Evolutionary conservation across 1,140 invertebrate genomes (phyloP), one percentile per base, ranked within the genome.

Genomic region (Bombus superbus): DNA sequence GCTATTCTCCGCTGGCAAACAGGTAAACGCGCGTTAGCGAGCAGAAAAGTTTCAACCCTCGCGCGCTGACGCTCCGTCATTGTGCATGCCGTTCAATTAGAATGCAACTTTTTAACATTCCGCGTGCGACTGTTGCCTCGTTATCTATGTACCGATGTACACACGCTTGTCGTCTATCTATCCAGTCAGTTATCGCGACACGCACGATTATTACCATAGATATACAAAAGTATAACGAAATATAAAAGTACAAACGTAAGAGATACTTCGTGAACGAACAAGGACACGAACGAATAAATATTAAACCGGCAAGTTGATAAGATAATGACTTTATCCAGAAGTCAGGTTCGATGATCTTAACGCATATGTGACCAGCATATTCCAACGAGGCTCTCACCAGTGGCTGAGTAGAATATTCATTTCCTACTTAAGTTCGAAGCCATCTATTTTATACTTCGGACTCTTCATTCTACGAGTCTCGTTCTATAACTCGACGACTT

Each of bases 61-160:
- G 15, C n/a, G 11, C 9, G 11, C 9, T 3, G 42, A 64, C 25
- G 28, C 13, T 47, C 38, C 9, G 69, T 64, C 57, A 28, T 35
- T 35, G 32, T 22, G 57, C 71, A 40, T 53, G 74, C 38, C 59
- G 42, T 35, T 76, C 59, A 76, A 83, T 75, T 40, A 66, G 42
- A 62, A 76, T 53, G 47, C 47, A 53, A 53, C n/a, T 75, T 83
- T 53, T 64, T 44, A 75, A 8, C 71, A 32, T 64, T 75, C 71
- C 18, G 66, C 22, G 32, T 25, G 25, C 71, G 47, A 62, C n/a
- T 15, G 25, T 73, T 62, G 44, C 11, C 69, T 73, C n/a, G 68
- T 73, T 81, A 72, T 28, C 28, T 18, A 32, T 32, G 32, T 35
- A 44, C 22, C 3, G 2, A 40, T 35, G 47, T 53, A 22, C 47